phyloP scores from a whole-genome alignment of 2,113 vertebrate genomes.

The Nipponia nippon region DNA sequence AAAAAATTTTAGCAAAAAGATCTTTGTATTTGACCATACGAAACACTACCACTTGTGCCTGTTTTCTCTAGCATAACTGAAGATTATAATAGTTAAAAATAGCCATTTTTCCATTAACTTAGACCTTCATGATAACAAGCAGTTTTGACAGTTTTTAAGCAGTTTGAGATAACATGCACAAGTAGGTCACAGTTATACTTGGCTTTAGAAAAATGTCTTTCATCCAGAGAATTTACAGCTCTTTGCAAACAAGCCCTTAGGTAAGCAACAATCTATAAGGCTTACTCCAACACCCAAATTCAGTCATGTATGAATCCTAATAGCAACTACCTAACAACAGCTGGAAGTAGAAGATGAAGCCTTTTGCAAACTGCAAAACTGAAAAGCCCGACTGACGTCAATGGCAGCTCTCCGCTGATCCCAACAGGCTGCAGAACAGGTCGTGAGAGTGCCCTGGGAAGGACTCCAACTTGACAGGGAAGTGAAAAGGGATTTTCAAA shows the following conservation, averaged over 20 bases:
- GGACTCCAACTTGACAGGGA: background rate
- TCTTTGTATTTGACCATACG: background rate
- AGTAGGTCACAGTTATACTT: constrained; percentile 55
- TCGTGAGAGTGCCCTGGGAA: background rate
- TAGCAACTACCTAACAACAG: background rate
- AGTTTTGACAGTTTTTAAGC: constrained; percentile 61
- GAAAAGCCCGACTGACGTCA: constrained; percentile 3
- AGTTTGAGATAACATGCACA: constrained; percentile 60
- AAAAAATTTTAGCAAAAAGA: background rate
- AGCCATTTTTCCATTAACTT: constrained; percentile 45
- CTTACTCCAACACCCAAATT: constrained; percentile 40
- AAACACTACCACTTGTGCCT: background rate
- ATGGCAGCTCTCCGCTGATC: background rate
- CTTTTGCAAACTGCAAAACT: background rate
- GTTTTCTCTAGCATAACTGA: background rate
- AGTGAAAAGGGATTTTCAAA: constrained; percentile 4
- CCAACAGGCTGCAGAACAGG: background rate
- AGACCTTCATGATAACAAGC: constrained; percentile 35
- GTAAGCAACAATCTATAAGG: constrained; percentile 35
- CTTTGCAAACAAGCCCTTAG: constrained; percentile 57
- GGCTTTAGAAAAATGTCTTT: constrained; percentile 59
- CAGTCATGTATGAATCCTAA: constrained; percentile 22
- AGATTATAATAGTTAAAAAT: constrained; percentile 34
- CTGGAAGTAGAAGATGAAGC: constrained; percentile 1
- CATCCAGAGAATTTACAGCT: constrained; percentile 54